Conservation (phyloP, 2,113 vertebrate species). For the Cephalopterus ornatus region DNA sequence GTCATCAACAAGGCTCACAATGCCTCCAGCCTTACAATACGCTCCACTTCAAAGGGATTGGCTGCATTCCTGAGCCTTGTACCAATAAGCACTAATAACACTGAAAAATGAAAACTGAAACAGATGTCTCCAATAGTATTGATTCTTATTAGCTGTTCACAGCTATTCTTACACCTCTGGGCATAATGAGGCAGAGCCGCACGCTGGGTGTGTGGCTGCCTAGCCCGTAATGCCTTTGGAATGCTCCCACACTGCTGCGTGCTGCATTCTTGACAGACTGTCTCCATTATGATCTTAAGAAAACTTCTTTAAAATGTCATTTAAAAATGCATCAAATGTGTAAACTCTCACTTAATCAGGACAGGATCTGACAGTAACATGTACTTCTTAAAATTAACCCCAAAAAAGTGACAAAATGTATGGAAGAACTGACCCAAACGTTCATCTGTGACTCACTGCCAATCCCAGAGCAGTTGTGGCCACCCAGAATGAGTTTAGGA, state of each 20-base stretch:
- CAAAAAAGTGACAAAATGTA: not conserved
- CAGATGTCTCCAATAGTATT: conserved; percentile 83
- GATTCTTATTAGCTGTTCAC: conserved; percentile 78
- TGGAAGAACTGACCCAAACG: not conserved
- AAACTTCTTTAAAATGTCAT: conserved; percentile 59
- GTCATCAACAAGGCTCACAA: conserved; percentile 76
- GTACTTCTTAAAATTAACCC: not conserved
- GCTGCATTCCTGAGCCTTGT: conserved; percentile 82
- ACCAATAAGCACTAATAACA: conserved; percentile 87
- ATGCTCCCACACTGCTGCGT: conserved; percentile 42
- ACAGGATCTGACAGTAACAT: not conserved
- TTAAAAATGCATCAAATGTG: conserved; percentile 40
- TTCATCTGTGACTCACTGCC: not conserved
- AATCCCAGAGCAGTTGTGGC: not conserved
- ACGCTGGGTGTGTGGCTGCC: conserved; percentile 65
- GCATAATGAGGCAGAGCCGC: conserved; percentile 67
- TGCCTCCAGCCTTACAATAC: conserved; percentile 79
- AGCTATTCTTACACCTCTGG: conserved; percentile 77
- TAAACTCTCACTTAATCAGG: not conserved
- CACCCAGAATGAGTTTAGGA: not conserved
- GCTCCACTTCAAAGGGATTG: conserved; percentile 80
- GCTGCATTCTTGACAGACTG: conserved; percentile 65
- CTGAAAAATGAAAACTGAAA: conserved; percentile 84
- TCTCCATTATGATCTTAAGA: conserved; percentile 55
- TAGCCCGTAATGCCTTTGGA: conserved; percentile 38